Conservation (phyloP, 2,888 invertebrate species). For the Himalopsyche tibetana region DNA sequence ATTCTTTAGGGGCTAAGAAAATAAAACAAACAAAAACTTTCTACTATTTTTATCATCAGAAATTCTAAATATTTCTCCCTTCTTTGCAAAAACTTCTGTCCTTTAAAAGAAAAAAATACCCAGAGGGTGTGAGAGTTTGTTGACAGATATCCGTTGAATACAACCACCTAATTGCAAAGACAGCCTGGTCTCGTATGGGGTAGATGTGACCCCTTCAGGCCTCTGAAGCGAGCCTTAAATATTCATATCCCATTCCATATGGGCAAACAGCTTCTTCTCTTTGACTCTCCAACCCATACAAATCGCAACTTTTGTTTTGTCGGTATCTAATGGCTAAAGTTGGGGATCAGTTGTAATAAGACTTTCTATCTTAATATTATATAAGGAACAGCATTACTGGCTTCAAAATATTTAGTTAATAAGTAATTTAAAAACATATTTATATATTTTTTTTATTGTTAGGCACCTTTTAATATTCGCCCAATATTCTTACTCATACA, state of each 20-base stretch:
- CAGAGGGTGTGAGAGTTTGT: constrained; percentile 25
- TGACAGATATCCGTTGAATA: constrained; percentile 21
- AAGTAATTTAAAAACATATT: too few relatives aligned
- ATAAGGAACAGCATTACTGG: too few relatives aligned
- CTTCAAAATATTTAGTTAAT: too few relatives aligned
- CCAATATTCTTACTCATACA: too few relatives aligned
- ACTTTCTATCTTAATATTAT: too few relatives aligned
- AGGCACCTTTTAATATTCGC: too few relatives aligned
- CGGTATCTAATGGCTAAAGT: constrained; percentile 19
- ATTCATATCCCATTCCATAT: constrained; percentile 62
- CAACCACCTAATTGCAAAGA: constrained; percentile 29
- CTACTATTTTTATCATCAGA: too few relatives aligned
- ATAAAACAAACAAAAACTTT: too few relatives aligned
- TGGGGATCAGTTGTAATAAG: neutral
- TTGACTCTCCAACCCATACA: constrained; percentile 46
- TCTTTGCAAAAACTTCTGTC: neutral
- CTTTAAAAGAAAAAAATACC: constrained; percentile 19
- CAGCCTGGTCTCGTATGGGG: neutral
- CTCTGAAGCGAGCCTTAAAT: constrained; percentile 56
- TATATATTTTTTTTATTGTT: too few relatives aligned
- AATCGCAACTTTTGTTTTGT: constrained; percentile 60
- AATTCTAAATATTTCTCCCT: neutral
- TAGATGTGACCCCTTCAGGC: constrained; percentile 3
- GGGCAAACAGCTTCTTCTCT: constrained; percentile 53
- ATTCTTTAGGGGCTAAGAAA: too few relatives aligned